A percentile compares a stretch with the other conserved stretches of the same genome.
Conservation (phyloP, 2,888 invertebrate species). For the Amiota minor region DNA sequence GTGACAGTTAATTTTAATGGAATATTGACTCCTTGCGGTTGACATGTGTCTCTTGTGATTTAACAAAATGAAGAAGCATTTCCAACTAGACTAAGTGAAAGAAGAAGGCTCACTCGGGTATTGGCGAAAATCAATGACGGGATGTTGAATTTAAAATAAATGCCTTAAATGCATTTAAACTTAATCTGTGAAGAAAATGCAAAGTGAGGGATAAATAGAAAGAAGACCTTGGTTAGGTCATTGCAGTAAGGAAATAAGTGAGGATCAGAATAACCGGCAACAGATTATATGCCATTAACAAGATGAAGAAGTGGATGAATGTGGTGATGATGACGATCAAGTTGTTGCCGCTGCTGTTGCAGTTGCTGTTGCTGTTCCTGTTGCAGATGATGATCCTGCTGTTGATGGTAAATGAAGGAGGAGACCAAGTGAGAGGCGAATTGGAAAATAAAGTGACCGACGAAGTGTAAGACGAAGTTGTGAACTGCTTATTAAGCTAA, state of each 20-base stretch:
- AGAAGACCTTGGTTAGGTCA: not conserved
- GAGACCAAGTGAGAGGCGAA: not conserved
- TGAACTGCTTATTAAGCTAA: constrained; percentile 44
- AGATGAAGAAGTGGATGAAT: constrained; percentile 34
- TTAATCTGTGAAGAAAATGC: not conserved
- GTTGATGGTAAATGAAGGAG: too few species aligned
- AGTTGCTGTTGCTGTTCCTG: too few species aligned
- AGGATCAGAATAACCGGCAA: constrained; percentile 15
- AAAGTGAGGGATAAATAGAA: not conserved
- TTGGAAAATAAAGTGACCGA: not conserved
- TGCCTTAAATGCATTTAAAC: constrained; percentile 18
- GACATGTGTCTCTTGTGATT: too few species aligned
- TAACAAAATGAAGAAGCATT: too few species aligned
- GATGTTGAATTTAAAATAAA: not conserved
- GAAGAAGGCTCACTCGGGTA: too few species aligned
- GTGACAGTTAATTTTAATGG: too few species aligned
- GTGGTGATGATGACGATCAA: not conserved
- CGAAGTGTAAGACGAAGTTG: constrained; percentile 13
- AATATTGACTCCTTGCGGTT: too few species aligned
- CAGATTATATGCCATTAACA: constrained; percentile 37
- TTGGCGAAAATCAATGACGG: too few species aligned
- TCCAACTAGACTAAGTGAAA: too few species aligned
- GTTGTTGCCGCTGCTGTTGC: too few species aligned
- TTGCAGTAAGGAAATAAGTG: constrained; percentile 9
- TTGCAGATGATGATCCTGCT: too few species aligned